phyloP scores from a whole-genome alignment of 2,113 vertebrate species.

The Albula glossodonta region DNA sequence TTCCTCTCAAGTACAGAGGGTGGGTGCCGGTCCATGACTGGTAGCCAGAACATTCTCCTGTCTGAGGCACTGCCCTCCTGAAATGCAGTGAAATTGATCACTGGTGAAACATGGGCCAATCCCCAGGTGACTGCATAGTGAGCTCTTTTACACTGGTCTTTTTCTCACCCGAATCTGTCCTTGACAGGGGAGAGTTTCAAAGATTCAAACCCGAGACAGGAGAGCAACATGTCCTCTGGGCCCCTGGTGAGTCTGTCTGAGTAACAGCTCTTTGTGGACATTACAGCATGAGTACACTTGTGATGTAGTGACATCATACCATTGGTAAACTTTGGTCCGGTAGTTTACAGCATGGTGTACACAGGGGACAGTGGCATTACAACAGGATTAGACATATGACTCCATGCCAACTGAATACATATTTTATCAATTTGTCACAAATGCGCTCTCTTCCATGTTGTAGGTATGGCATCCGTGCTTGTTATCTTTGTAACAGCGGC shows the following conservation, averaged over 20 bases:
- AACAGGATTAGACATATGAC: too few species aligned
- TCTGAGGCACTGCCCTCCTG: background rate
- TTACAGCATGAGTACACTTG: background rate
- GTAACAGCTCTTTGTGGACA: background rate
- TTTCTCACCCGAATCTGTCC: background rate
- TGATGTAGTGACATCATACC: too few species aligned
- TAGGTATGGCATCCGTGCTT: background rate
- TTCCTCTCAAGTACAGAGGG: too few species aligned
- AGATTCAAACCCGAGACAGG: background rate
- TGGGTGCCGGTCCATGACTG: too few species aligned
- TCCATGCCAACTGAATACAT: too few species aligned
- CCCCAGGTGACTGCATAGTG: background rate
- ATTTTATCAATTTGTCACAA: background rate
- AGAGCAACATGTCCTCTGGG: background rate
- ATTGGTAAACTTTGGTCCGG: too few species aligned
- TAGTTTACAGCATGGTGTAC: too few species aligned
- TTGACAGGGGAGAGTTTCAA: background rate
- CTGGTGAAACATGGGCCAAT: background rate
- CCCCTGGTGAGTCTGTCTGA: background rate
- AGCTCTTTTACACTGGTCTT: background rate
- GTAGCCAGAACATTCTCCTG: background rate
- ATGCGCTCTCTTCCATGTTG: background rate
- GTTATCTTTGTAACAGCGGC: conserved; percentile 26
- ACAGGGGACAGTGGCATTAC: too few species aligned
- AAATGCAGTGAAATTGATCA: background rate